Conservation (phyloP, 2,888 invertebrate species). For the Ernsta delagoae region DNA sequence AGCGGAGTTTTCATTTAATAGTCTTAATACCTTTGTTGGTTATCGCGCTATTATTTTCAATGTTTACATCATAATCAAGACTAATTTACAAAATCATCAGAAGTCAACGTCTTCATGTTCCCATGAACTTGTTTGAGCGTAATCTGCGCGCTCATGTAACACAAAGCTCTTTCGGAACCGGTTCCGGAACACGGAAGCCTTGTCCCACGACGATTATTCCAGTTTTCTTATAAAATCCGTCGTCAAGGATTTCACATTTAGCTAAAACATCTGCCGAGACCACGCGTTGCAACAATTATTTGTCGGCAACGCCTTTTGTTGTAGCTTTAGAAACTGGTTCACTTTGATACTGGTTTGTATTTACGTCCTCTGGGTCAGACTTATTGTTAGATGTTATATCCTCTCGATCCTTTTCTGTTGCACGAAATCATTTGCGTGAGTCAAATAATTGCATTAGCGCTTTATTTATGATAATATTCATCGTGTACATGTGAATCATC, state of each 20-base stretch:
- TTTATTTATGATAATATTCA: too few species aligned
- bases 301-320: conserved; percentile 53
- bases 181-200: conserved; percentile 72
- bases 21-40: background rate
- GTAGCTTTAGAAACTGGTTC: conserved; percentile 42
- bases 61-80: background rate
- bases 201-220: conserved; percentile 67
- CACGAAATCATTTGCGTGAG: background rate
- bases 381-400: conserved; percentile 14
- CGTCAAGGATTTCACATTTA: conserved; percentile 27
- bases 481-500: too few species aligned
- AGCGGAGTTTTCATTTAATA: too few species aligned
- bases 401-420: conserved; percentile 10
- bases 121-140: conserved; percentile 21
- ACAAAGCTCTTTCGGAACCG: conserved; percentile 52
- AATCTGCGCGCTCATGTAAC: conserved; percentile 13
- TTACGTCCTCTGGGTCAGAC: conserved; percentile 23
- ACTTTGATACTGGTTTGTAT: conserved; percentile 21
- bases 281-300: conserved; percentile 51
- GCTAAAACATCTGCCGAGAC: conserved; percentile 61
- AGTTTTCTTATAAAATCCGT: conserved; percentile 63
- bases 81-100: background rate
- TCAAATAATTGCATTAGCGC: background rate
- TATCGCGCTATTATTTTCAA: background rate
- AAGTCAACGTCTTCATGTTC: conserved; percentile 8